These are phyloP conservation scores for Danio aesculapii DNA, from an alignment of 2,797 vertebrate species.

Conservation along the genomic window DNA sequence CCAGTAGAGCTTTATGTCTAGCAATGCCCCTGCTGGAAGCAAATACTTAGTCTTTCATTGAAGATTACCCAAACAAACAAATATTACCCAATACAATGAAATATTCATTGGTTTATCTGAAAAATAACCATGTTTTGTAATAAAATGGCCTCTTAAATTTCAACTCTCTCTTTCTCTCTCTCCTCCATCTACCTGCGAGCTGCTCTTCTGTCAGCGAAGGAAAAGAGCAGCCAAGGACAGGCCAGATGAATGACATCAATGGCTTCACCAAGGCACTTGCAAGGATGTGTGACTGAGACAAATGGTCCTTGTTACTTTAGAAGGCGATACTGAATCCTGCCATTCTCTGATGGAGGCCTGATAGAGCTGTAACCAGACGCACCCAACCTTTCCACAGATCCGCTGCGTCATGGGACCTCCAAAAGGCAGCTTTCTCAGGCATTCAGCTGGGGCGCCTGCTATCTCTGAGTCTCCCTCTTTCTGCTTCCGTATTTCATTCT, in stretches of 20 bases:
- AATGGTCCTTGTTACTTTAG: constrained; percentile 84
- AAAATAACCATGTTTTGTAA: too few relatives aligned
- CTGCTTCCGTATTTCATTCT: constrained; percentile 21
- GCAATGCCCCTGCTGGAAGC: too few relatives aligned
- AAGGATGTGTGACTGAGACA: constrained; percentile 83
- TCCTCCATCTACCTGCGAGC: constrained; percentile 69
- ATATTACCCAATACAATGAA: too few relatives aligned
- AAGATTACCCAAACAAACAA: too few relatives aligned
- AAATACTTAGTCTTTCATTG: too few relatives aligned
- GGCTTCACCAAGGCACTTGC: constrained; percentile 76
- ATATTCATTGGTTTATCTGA: too few relatives aligned
- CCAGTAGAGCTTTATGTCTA: too few relatives aligned
- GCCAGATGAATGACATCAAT: constrained; percentile 82
- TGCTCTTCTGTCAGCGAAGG: constrained; percentile 61
- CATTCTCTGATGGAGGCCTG: constrained; percentile 78
- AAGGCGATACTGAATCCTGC: constrained; percentile 78
- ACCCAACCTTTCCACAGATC: constrained; percentile 79
- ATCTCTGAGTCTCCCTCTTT: constrained; percentile 43
- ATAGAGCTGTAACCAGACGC: constrained; percentile 83
- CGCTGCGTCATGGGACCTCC: constrained; percentile 70
- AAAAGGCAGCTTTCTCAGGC: constrained; percentile 61
- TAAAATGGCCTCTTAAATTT: too few relatives aligned
- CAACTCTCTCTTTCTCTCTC: not conserved
- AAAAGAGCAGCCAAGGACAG: constrained; percentile 80
- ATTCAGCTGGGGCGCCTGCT: constrained; percentile 50